Conservation (phyloP, 23 tunicate genomes). For the Styela clava region DNA sequence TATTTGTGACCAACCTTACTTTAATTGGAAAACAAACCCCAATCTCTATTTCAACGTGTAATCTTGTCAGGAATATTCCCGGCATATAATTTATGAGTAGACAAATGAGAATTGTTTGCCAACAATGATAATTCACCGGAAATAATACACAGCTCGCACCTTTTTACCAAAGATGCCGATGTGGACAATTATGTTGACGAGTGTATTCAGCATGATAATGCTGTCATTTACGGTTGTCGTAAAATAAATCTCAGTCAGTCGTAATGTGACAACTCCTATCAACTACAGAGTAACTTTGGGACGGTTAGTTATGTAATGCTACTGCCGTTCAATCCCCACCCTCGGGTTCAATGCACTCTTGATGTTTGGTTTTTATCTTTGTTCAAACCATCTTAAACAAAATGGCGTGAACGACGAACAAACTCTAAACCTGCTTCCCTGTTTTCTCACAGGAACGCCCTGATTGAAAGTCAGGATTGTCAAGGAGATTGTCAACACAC, state of each 20-base stretch:
- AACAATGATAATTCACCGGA: not conserved
- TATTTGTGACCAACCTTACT: no score
- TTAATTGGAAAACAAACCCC: no score
- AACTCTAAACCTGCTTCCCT: no score
- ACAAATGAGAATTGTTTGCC: not conserved
- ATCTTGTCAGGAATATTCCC: not conserved
- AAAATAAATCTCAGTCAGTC: constrained; percentile 9
- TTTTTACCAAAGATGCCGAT: not conserved
- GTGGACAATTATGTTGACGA: not conserved
- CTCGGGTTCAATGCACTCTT: no score
- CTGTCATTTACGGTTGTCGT: constrained; percentile 5
- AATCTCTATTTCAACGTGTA: no score
- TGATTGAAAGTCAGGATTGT: constrained; percentile 22
- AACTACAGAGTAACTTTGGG: no score
- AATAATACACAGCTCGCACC: not conserved
- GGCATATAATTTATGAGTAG: not conserved
- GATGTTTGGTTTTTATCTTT: no score
- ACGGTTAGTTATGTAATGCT: no score
- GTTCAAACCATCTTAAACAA: no score
- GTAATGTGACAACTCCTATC: no score
- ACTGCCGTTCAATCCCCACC: no score
- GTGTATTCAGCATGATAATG: not conserved
- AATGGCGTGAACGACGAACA: no score
- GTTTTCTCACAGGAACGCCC: constrained; percentile 2
- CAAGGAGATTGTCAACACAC: constrained; percentile 49